phyloP scores from a whole-genome alignment of 2,113 vertebrate species.

The Ellobius talpinus region DNA sequence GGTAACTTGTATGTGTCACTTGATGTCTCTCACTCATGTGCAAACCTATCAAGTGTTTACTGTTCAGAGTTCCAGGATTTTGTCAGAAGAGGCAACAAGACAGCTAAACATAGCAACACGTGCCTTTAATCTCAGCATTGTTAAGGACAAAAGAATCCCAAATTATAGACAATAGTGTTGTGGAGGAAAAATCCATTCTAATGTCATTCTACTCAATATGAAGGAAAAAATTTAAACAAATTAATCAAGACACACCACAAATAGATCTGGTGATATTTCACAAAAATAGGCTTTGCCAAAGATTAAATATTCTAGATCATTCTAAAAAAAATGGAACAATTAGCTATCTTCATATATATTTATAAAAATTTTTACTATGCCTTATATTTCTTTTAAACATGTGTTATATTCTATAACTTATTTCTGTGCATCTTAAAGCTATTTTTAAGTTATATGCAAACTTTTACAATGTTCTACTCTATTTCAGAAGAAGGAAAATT shows the following conservation, averaged over 20 bases:
- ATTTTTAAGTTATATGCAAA: slow-evolving; percentile 16
- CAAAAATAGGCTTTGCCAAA: neutral
- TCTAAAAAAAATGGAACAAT: neutral
- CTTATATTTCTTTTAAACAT: neutral
- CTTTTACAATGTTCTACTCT: neutral
- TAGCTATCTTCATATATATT: neutral
- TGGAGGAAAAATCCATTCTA: neutral
- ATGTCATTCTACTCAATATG: neutral
- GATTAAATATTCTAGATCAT: neutral
- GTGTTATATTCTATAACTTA: neutral
- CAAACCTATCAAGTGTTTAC: slow-evolving; percentile 17
- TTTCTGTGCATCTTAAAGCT: neutral
- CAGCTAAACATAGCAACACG: neutral
- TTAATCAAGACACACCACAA: neutral
- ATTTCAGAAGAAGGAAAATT: neutral
- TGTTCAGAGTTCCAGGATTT: neutral
- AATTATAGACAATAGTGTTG: neutral
- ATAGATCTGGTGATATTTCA: neutral
- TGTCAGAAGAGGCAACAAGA: neutral
- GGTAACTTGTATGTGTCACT: neutral
- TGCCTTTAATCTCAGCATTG: neutral
- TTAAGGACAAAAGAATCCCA: neutral
- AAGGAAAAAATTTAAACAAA: neutral
- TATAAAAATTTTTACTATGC: neutral
- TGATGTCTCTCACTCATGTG: neutral